Evolutionary conservation across 2,888 invertebrate genomes (phyloP), one percentile per base, ranked within the genome.

Genomic region (Drosophila anomelani): DNA sequence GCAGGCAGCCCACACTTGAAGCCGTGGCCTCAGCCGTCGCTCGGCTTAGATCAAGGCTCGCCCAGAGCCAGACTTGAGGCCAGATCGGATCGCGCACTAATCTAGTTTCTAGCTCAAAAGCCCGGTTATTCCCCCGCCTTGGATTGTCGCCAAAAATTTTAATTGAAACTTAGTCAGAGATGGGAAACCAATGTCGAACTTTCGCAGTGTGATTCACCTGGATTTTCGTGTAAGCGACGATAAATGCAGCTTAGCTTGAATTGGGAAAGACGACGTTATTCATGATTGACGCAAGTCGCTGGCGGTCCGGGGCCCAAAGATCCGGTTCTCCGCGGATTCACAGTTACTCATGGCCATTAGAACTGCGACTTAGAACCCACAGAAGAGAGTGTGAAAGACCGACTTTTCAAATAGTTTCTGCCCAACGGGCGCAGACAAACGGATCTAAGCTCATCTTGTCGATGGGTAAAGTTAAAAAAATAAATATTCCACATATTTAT

Each of bases 11-110:
- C 47, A 68, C 68, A 68, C 68, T 41, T 34, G 17, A 17, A 12
- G 13, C 39, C 26, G 26, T 34, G 54, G 59, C 53, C 47, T 78
- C 76, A 80, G 74, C 77, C 75, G 47, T 55, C 7, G 44, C 46
- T 64, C 23, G 49, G 54, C 70, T 74, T 72, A 64, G 85, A 83
- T 79, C 79, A 89, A 85, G 85, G 75, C 78, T 61, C 58, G 15
- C 47, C 76, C 62, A 69, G 46, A 54, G 54, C 57, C 46, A 73
- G 73, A 46, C 39, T 39, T 39, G 44, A 63, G 59, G 46, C 32
- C 29, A 36, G 64, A 26, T 34, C 43, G n/a, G 20, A 39, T 41
- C 54, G 34, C n/a, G 1, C 43, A 46, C 60, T 58, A 62, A 47
- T 63, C 67, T 68, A 68, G 69, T 68, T 68, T 68, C 23, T 41